Evolutionary conservation across 2,888 invertebrate genomes (phyloP).

Genomic region (Pachliopta kotzebuea): DNA sequence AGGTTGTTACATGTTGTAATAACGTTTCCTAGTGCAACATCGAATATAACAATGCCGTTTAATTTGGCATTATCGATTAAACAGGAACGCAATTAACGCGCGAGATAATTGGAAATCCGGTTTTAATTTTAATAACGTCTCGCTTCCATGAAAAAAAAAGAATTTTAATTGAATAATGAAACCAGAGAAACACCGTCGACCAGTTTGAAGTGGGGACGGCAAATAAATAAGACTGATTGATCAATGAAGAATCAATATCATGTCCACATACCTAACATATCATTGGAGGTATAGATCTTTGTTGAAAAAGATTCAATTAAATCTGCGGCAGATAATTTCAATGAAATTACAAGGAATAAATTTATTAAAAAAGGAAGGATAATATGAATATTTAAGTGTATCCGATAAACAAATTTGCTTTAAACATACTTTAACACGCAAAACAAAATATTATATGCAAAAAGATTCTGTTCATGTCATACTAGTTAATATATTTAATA

Average conservation of each 20-base stretch:
- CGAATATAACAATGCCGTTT: conserved; percentile 24
- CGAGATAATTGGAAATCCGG: conserved; percentile 25
- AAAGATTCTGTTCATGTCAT: too few relatives aligned
- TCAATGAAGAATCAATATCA: conserved; percentile 12
- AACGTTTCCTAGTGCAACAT: conserved; percentile 2
- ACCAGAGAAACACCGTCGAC: conserved; percentile 7
- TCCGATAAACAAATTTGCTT: too few relatives aligned
- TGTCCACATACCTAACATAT: neutral
- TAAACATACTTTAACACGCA: too few relatives aligned
- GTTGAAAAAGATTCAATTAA: too few relatives aligned
- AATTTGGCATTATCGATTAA: conserved; percentile 26
- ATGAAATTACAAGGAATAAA: too few relatives aligned
- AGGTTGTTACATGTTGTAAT: neutral
- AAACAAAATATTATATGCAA: too few relatives aligned
- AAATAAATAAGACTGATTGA: conserved; percentile 19
- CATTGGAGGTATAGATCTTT: too few relatives aligned
- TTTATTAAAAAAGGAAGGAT: too few relatives aligned
- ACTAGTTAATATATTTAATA: too few relatives aligned
- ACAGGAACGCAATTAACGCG: conserved; percentile 25
- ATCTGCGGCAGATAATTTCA: too few relatives aligned
- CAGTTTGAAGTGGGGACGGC: conserved; percentile 7
- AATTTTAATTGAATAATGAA: conserved; percentile 25
- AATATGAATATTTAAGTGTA: too few relatives aligned
- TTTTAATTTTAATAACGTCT: conserved; percentile 25
- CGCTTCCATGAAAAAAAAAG: conserved; percentile 15